Evolutionary conservation across 2,113 vertebrate genomes (phyloP).

Genomic region (Pundamilia nyererei): DNA sequence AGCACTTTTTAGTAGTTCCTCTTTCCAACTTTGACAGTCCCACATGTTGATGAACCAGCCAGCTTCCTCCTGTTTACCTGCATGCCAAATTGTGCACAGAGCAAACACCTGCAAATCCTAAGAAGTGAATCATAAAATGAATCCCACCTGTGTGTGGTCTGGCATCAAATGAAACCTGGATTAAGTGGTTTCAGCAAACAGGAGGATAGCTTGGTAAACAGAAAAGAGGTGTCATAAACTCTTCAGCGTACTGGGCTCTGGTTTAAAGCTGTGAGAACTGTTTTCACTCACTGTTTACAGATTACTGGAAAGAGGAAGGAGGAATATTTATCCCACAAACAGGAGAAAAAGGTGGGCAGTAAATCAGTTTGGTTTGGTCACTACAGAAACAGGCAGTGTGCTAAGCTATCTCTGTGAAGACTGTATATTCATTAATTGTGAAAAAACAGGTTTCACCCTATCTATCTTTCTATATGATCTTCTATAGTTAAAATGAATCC

Average conservation of each 20-base stretch:
- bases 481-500: not conserved
- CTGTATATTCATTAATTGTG: not conserved
- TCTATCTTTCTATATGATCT: not conserved
- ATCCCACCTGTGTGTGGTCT: constrained; percentile 18
- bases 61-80: not conserved
- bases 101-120: not conserved
- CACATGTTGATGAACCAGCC: not conserved
- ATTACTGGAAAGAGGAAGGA: constrained; percentile 24
- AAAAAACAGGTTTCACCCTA: not conserved
- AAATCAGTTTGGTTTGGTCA: not conserved
- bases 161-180: not conserved
- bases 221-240: constrained; percentile 2
- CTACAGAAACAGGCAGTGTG: not conserved
- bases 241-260: not conserved
- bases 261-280: constrained; percentile 29
- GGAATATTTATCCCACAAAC: not conserved
- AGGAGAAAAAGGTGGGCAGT: not conserved
- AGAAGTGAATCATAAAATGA: not conserved
- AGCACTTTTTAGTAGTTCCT: not conserved
- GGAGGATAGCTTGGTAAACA: not conserved
- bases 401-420: not conserved
- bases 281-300: constrained; percentile 1
- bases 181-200: constrained; percentile 27
- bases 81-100: not conserved
- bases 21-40: not conserved